Evolutionary conservation across 2,113 vertebrate genomes (phyloP).

Genomic region (Aphyosemion australe): DNA sequence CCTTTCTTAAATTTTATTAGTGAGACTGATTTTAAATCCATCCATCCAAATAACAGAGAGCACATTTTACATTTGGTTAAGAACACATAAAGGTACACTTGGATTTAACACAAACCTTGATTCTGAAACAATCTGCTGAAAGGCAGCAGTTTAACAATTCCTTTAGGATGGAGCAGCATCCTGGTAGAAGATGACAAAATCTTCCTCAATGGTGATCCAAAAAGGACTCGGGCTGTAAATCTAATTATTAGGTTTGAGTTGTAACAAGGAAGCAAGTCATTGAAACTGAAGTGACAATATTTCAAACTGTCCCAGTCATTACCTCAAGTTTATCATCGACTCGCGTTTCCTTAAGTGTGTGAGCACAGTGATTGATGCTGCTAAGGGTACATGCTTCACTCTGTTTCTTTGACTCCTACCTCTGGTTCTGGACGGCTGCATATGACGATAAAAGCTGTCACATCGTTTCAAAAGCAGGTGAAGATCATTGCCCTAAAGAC

Average conservation of each 20-base stretch:
- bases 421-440: background rate
- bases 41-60: too few relatives aligned
- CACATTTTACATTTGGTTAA: too few relatives aligned
- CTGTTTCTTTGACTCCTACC: background rate
- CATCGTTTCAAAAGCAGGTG: constrained; percentile 6
- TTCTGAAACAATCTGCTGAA: too few relatives aligned
- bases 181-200: background rate
- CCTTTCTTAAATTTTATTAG: too few relatives aligned
- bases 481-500: background rate
- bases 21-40: too few relatives aligned
- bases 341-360: background rate
- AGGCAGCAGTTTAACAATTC: too few relatives aligned
- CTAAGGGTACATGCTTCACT: background rate
- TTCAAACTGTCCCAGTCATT: background rate
- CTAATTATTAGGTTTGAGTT: constrained; percentile 10
- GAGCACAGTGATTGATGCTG: background rate
- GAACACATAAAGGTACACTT: too few relatives aligned
- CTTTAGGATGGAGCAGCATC: too few relatives aligned
- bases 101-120: too few relatives aligned
- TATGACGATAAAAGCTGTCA: background rate
- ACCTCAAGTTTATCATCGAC: background rate
- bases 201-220: background rate
- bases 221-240: constrained; percentile 8
- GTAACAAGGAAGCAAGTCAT: background rate
- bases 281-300: background rate